phyloP scores from a whole-genome alignment of 2,113 vertebrate genomes.

The Condylura cristata region DNA sequence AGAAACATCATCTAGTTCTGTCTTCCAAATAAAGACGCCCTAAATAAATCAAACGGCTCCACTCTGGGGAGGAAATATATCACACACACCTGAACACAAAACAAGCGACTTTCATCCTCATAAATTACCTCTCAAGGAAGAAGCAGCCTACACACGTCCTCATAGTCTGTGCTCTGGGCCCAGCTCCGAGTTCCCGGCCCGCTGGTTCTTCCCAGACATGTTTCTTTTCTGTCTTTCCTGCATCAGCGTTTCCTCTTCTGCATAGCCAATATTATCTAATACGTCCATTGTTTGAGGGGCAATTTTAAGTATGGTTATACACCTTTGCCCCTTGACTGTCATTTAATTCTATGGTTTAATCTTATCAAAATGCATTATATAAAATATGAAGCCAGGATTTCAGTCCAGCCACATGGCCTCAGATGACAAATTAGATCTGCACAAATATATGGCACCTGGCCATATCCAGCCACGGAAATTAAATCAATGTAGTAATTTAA shows the following conservation, averaged over 20 bases:
- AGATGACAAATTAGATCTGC: background rate
- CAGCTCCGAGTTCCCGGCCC: background rate
- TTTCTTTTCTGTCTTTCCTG: background rate
- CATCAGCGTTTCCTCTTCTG: background rate
- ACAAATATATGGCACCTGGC: too few relatives aligned
- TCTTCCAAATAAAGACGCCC: slow-evolving; percentile 7
- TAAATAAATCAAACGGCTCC: slow-evolving; percentile 29
- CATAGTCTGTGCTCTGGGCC: background rate
- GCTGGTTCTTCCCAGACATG: background rate
- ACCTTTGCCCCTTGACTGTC: background rate
- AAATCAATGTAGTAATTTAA: too few relatives aligned
- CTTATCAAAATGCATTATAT: background rate
- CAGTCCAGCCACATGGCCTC: background rate
- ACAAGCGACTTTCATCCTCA: background rate
- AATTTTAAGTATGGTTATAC: background rate
- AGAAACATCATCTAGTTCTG: slow-evolving; percentile 30
- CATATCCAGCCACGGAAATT: too few relatives aligned
- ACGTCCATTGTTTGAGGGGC: background rate
- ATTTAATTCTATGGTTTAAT: background rate
- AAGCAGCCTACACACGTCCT: background rate
- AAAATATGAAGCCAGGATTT: background rate
- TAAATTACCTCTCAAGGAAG: background rate
- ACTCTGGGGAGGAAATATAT: background rate
- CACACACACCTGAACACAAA: background rate
- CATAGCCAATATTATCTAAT: background rate